Conservation (phyloP, 2,113 vertebrate species). For the Gadus macrocephalus region DNA sequence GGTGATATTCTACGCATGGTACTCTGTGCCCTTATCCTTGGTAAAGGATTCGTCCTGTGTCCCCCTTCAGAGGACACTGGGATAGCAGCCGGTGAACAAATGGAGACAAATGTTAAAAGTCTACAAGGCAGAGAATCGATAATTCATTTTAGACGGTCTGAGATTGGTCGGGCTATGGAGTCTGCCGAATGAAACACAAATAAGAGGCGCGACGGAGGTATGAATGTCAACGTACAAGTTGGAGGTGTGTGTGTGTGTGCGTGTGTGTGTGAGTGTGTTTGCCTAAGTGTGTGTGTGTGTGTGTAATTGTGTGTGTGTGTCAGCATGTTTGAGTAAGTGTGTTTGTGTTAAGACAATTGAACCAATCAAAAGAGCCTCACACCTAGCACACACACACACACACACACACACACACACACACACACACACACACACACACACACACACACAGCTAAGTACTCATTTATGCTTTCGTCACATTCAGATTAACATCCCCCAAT, state of each 20-base stretch:
- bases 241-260: conserved; percentile 27
- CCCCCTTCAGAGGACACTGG: conserved; percentile 18
- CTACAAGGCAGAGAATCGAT: conserved; percentile 44
- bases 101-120: conserved; percentile 38
- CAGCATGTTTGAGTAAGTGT: neutral
- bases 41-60: conserved; percentile 32
- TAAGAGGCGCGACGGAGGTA: conserved; percentile 30
- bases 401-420: conserved; percentile 7
- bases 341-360: neutral
- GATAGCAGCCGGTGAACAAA: conserved; percentile 56
- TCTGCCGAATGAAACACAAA: conserved; percentile 38
- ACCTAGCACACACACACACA: neutral
- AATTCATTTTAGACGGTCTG: conserved; percentile 56
- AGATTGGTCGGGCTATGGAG: conserved; percentile 27
- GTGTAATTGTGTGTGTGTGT: neutral
- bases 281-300: neutral
- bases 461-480: neutral
- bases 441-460: neutral
- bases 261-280: neutral
- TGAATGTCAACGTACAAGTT: conserved; percentile 44
- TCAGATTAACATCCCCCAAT: neutral
- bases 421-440: neutral
- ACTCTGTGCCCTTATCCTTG: neutral
- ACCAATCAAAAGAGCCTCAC: neutral
- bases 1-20: no score